A percentile compares a stretch with the other conserved stretches of the same genome.
Conservation (phyloP, 2,797 vertebrate genomes). For the Lagocephalus sceleratus region DNA sequence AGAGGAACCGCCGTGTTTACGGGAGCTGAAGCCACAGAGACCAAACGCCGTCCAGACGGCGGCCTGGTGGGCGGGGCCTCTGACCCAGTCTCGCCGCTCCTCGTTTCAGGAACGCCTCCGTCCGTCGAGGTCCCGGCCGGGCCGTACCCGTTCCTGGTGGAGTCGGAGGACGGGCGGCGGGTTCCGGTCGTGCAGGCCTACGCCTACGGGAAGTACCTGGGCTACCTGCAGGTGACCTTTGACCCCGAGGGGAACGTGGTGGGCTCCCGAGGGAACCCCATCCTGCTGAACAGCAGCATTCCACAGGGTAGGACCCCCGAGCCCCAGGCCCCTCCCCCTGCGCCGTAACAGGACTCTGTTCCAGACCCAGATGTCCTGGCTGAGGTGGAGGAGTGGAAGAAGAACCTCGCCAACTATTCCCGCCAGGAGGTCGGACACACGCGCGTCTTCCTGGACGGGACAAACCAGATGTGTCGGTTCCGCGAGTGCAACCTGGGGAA, state of each 20-base stretch:
- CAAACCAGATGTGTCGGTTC: slow-evolving; percentile 80
- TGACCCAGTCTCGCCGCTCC: not conserved
- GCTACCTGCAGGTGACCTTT: slow-evolving; percentile 84
- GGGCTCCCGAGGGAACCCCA: slow-evolving; percentile 82
- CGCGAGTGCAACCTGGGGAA: slow-evolving; percentile 93
- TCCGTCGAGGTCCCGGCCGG: slow-evolving; percentile 82
- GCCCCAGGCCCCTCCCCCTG: not conserved
- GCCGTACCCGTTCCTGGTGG: slow-evolving; percentile 82
- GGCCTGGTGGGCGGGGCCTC: too few species aligned
- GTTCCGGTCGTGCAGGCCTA: slow-evolving; percentile 95
- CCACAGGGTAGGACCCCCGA: slow-evolving; percentile 74
- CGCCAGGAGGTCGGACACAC: slow-evolving; percentile 81
- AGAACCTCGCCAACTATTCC: slow-evolving; percentile 78
- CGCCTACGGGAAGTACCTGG: slow-evolving; percentile 93
- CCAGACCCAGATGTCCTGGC: slow-evolving; percentile 79
- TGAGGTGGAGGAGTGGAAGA: slow-evolving; percentile 81
- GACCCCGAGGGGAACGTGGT: slow-evolving; percentile 80
- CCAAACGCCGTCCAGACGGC: too few species aligned
- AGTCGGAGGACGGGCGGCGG: slow-evolving; percentile 73
- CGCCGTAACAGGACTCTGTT: not conserved
- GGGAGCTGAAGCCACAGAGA: too few species aligned
- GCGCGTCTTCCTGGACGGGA: slow-evolving; percentile 86
- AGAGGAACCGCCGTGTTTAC: too few species aligned
- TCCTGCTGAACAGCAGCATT: slow-evolving; percentile 82
- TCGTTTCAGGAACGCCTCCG: slow-evolving; percentile 75